phyloP scores from a whole-genome alignment of 2,797 vertebrate genomes.

The Helicolenus hilgendorfi region DNA sequence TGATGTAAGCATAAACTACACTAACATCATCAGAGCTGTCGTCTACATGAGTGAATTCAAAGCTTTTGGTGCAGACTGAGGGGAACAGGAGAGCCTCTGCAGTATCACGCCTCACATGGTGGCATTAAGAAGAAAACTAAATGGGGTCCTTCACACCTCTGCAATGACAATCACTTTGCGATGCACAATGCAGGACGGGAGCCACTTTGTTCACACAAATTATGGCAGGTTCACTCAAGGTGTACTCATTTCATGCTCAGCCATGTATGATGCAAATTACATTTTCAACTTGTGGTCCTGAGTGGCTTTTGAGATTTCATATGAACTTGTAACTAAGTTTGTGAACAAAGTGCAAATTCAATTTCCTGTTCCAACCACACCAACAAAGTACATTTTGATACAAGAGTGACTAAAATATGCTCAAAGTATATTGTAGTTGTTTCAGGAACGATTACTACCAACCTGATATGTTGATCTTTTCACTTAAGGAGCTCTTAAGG shows the following conservation, averaged over 20 bases:
- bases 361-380: not conserved
- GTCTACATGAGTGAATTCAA: not conserved
- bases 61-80: not conserved
- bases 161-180: slow-evolving; percentile 42
- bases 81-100: not conserved
- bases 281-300: not conserved
- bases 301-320: slow-evolving; percentile 18
- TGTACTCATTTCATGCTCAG: slow-evolving; percentile 22
- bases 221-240: slow-evolving; percentile 25
- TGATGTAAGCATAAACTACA: not conserved
- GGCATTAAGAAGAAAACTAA: slow-evolving; percentile 12
- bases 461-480: not conserved
- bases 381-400: not conserved
- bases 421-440: not conserved
- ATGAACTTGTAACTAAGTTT: not conserved
- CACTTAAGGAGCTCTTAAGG: not conserved
- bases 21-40: not conserved
- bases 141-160: slow-evolving; percentile 50
- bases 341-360: not conserved
- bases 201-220: slow-evolving; percentile 45
- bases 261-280: slow-evolving; percentile 36
- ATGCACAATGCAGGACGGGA: not conserved
- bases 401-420: not conserved
- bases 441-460: not conserved
- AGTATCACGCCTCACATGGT: not conserved